Percentiles rank a stretch among this genome's conserved stretches.
These are phyloP conservation scores for Geophilus truncorum DNA, from an alignment of 2,888 invertebrate species.

Conservation along the genomic window DNA sequence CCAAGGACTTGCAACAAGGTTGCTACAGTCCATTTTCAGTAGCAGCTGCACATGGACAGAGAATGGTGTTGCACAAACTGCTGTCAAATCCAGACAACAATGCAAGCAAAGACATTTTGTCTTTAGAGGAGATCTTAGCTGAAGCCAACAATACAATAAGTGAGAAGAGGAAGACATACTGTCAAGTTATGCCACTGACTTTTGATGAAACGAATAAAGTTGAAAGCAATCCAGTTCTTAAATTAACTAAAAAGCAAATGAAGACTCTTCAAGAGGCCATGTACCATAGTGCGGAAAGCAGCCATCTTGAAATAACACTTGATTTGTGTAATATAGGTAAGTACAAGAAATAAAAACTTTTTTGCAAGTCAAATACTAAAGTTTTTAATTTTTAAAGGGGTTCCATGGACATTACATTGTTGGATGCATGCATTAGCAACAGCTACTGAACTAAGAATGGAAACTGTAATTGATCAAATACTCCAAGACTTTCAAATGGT, in stretches of 20 bases:
- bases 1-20: conserved; percentile 77
- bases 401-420: conserved; percentile 86
- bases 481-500: conserved; percentile 85
- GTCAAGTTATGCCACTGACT: conserved; percentile 38
- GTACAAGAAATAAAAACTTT: conserved; percentile 31
- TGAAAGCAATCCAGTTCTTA: conserved; percentile 37
- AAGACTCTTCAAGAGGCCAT: conserved; percentile 85
- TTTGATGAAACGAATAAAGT: conserved; percentile 42
- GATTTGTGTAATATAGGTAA: conserved; percentile 75
- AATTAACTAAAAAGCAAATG: conserved; percentile 70
- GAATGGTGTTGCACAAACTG: conserved; percentile 69
- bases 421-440: conserved; percentile 87
- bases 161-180: conserved; percentile 13
- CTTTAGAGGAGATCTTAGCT: conserved; percentile 82
- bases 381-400: conserved; percentile 56
- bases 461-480: conserved; percentile 79
- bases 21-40: conserved; percentile 85
- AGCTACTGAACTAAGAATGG: conserved; percentile 75
- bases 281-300: conserved; percentile 90
- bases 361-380: background rate
- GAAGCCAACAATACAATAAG: conserved; percentile 55
- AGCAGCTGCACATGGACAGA: conserved; percentile 81
- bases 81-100: conserved; percentile 58
- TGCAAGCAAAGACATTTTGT: conserved; percentile 67
- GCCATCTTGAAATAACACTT: conserved; percentile 76